Evolutionary conservation across 1,140 invertebrate genomes (phyloP), one percentile per base, ranked within the genome.

Genomic region (Oscheius sp.): DNA sequence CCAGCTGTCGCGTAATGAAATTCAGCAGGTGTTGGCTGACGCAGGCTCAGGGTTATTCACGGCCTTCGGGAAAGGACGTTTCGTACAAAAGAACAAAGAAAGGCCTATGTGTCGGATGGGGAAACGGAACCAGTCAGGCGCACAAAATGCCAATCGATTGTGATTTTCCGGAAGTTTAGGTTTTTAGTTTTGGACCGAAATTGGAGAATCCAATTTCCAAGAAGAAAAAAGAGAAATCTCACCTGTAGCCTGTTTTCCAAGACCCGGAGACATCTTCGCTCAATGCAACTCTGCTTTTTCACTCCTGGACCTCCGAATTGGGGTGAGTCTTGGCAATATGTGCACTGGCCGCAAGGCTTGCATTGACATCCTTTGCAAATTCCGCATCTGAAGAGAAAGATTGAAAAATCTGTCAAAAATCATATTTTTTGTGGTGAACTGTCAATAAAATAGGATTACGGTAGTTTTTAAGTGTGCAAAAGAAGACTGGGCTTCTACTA

Each of bases 251-350:
- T 62, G 65, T 83, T 83, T 68, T 83, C 82, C 23, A 83, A 66
- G 13, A 83, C 82, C 32, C 82, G 52, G 23, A 83, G 63, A 75
- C 82, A 83, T 28, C 82, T 38, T 71, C 82, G 42, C 61, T 83
- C 82, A 35, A 83, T 81, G 58, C 82, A 83, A 13, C 79, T 82
- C 66, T 83, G 82, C 71, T 83, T 83, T 55, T 83, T 83, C 29
- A 83, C 82, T n/a, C 76, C 82, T 0, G 80, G 82, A 7, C 82
- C 82, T 0, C 82, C 82, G 61, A 83, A 83, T 42, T 83, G 82
- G 2, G 81, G 81, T 26, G 63, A 71, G 64, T 83, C 81, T 42
- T 81, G 82, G 63, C 82, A 84, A 63, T 84, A 84, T 10, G 81
- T 83, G 55, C 82, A 83, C 52, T 75, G 55, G 3, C 79, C 79